Evolutionary conservation across 2,113 vertebrate genomes (phyloP).

Genomic region (Actinemys pallida): DNA sequence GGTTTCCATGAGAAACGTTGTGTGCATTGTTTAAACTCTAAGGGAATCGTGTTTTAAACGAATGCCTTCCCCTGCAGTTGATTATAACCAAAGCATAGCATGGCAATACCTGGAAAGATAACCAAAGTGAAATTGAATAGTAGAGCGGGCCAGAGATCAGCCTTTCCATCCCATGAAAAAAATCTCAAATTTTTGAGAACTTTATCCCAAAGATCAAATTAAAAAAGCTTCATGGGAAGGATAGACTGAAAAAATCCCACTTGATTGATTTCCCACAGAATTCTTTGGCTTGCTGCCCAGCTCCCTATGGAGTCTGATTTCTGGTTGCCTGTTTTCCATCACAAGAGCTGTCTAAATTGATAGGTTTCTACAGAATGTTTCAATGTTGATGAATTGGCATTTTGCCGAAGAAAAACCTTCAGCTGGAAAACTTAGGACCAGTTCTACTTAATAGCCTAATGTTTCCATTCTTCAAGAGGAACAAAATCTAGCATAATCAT

Average conservation of each 20-base stretch:
- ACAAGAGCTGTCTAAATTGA: too few relatives aligned
- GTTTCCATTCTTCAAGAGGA: neutral
- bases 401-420: neutral
- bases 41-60: neutral
- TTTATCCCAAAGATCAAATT: neutral
- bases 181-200: too few relatives aligned
- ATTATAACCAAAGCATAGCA: neutral
- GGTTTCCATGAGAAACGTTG: accelerated
- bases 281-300: neutral
- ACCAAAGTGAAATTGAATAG: neutral
- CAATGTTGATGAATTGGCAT: neutral
- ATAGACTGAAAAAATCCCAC: neutral
- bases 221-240: neutral
- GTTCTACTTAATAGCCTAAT: neutral
- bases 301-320: neutral
- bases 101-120: neutral
- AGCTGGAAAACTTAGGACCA: neutral
- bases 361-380: neutral
- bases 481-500: neutral
- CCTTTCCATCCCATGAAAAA: neutral
- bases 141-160: neutral
- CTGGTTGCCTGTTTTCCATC: neutral
- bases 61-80: neutral
- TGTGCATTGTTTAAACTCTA: accelerated
- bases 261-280: neutral